Evolutionary conservation across 2,113 vertebrate species (phyloP).

Genomic region (Ammodytes marinus): DNA sequence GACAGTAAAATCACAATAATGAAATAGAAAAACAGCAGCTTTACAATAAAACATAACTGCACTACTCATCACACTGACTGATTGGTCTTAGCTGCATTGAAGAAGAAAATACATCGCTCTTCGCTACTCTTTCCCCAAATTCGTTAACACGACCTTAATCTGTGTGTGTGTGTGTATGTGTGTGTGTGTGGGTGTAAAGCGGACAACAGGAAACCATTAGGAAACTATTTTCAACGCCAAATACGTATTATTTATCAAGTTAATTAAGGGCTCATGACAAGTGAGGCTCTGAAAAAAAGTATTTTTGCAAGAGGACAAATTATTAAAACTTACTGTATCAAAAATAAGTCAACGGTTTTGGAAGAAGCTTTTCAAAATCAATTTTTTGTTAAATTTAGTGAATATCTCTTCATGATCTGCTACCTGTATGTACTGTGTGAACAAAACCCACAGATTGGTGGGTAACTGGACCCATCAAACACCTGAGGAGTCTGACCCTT

Average conservation of each 20-base stretch:
- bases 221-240: constrained; percentile 2
- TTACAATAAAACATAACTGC: constrained; percentile 3
- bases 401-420: too few species aligned
- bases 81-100: not conserved
- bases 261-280: not conserved
- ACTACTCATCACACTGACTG: not conserved
- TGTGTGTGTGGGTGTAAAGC: not conserved
- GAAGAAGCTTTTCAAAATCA: not conserved
- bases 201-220: constrained; percentile 15
- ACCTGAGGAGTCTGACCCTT: constrained; percentile 49
- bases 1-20: not conserved
- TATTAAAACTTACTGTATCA: not conserved
- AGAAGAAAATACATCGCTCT: not conserved
- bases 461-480: constrained; percentile 48
- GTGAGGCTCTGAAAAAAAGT: not conserved
- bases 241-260: constrained; percentile 10
- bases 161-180: not conserved
- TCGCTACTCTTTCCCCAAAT: constrained; percentile 4
- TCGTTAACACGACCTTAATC: constrained; percentile 27
- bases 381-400: too few species aligned
- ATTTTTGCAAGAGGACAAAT: not conserved
- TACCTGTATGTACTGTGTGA: too few species aligned
- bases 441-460: not conserved
- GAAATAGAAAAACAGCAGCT: constrained; percentile 5
- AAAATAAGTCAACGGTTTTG: not conserved